These are phyloP conservation scores for Chaetops frenatus DNA, from an alignment of 2,113 vertebrate genomes.

Conservation along the genomic window DNA sequence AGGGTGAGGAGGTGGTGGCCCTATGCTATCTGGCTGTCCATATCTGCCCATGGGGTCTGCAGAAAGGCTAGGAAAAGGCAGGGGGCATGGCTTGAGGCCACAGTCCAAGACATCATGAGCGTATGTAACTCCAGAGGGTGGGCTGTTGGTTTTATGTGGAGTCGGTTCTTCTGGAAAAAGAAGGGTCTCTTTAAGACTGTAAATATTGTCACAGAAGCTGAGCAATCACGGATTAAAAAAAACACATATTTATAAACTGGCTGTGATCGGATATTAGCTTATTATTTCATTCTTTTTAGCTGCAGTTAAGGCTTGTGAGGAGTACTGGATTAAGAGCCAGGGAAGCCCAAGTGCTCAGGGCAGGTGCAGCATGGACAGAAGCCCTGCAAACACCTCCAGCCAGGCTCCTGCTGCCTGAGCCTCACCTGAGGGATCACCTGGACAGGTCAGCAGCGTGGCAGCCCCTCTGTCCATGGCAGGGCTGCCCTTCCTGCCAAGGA, in stretches of 20 bases:
- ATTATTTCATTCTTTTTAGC: background rate
- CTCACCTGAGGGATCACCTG: background rate
- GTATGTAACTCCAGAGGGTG: slow-evolving; percentile 82
- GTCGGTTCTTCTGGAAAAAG: slow-evolving; percentile 91
- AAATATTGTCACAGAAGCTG: slow-evolving; percentile 61
- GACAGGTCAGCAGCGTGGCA: background rate
- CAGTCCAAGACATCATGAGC: slow-evolving; percentile 82
- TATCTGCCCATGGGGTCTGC: slow-evolving; percentile 80
- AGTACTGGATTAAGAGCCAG: slow-evolving; percentile 26
- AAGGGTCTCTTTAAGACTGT: slow-evolving; percentile 82
- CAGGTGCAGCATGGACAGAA: background rate
- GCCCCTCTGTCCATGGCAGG: background rate
- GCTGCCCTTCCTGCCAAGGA: background rate
- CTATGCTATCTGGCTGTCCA: slow-evolving; percentile 82
- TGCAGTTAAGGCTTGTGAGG: background rate
- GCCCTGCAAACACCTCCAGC: background rate
- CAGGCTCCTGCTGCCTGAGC: background rate
- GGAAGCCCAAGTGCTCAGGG: slow-evolving; percentile 15
- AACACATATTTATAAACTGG: slow-evolving; percentile 42
- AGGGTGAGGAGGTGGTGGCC: slow-evolving; percentile 79
- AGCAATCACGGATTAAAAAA: slow-evolving; percentile 62
- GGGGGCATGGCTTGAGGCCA: slow-evolving; percentile 84
- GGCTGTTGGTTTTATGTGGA: slow-evolving; percentile 85
- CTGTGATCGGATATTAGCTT: slow-evolving; percentile 22
- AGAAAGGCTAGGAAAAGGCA: slow-evolving; percentile 71